Evolutionary conservation across 2,888 invertebrate genomes (phyloP).

Genomic region (Catotricha subobsoleta): DNA sequence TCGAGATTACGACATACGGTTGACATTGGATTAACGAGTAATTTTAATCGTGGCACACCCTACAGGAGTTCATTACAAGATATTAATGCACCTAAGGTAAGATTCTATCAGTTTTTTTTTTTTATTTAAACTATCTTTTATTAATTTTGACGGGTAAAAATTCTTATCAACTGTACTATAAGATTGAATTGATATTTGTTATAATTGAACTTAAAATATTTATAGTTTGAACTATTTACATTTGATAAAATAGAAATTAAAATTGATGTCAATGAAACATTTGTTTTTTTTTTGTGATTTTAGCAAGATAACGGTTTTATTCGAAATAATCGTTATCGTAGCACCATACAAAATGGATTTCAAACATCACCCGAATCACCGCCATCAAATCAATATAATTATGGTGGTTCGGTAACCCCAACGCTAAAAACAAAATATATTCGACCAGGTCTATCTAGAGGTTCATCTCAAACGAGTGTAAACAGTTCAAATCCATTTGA

Average conservation of each 20-base stretch:
- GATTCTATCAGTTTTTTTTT: too few species aligned
- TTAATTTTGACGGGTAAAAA: not conserved
- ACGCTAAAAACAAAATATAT: slow-evolving; percentile 34
- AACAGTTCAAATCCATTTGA: slow-evolving; percentile 43
- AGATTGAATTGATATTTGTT: not conserved
- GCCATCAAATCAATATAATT: slow-evolving; percentile 30
- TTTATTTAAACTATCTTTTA: too few species aligned
- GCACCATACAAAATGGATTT: slow-evolving; percentile 19
- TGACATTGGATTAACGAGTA: slow-evolving; percentile 12
- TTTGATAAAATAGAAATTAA: not conserved
- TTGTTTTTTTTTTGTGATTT: not conserved
- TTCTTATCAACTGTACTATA: too few species aligned
- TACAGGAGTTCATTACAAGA: slow-evolving; percentile 24
- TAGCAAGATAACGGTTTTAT: slow-evolving; percentile 13
- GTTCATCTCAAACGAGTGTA: slow-evolving; percentile 38
- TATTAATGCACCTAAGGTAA: too few species aligned
- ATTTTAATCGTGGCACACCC: slow-evolving; percentile 18
- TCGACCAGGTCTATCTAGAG: slow-evolving; percentile 19
- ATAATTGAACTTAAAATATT: not conserved
- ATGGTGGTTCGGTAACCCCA: slow-evolving; percentile 38
- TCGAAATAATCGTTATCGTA: slow-evolving; percentile 23
- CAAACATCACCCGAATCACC: slow-evolving; percentile 11
- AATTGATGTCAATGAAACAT: not conserved
- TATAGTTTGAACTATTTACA: not conserved
- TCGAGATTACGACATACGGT: slow-evolving; percentile 17